Evolutionary conservation across 2,113 vertebrate genomes (phyloP), one percentile per base, ranked within the genome.

Genomic region (Datnioides undecimradiatus): DNA sequence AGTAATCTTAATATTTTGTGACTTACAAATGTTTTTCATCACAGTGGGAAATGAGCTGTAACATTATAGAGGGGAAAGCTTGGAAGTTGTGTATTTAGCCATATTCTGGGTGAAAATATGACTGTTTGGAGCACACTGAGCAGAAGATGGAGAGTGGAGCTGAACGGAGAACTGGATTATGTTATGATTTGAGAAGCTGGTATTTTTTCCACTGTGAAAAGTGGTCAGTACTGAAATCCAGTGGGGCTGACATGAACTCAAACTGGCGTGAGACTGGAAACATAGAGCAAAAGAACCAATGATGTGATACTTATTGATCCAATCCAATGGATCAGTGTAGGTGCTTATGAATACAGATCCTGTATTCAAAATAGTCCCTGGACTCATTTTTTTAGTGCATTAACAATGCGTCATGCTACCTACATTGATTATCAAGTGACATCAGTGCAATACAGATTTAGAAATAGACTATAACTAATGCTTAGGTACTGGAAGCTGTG

Each of bases 1-100:
- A 19, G 27, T 67, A 64, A 45, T 88, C 46, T 75, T 72, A 84
- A 78, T 80, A 75, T 70, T 80, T 79, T 80, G 41, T 77, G 67
- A 84, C 31, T 72, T 64, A 38, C 55, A 77, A 79, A 80, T 83
- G 66, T 73, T 71, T 84, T 85, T 85, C 58, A 82, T 82, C 74
- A 46, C 34, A 40, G 62, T 45, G 23, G 80, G 67, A 85, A 85
- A 83, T 77, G 73, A 79, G 76, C 79, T 77, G 60, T 79, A 81
- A 76, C 62, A 46, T 65, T 76, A 64, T 27, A 48, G 29, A 65
- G 46, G 27, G 29, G 70, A 65, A 72, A 25, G 17, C 55, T 43
- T 59, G 43, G 46, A 58, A 38, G 76, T 48, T 59, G 33, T 48
- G 59, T 63, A 62, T 78, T 82, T 17, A 74, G 41, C 34, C 48